These are phyloP conservation scores for Chironomus tentans DNA, from an alignment of 2,888 invertebrate genomes.

Conservation along the genomic window DNA sequence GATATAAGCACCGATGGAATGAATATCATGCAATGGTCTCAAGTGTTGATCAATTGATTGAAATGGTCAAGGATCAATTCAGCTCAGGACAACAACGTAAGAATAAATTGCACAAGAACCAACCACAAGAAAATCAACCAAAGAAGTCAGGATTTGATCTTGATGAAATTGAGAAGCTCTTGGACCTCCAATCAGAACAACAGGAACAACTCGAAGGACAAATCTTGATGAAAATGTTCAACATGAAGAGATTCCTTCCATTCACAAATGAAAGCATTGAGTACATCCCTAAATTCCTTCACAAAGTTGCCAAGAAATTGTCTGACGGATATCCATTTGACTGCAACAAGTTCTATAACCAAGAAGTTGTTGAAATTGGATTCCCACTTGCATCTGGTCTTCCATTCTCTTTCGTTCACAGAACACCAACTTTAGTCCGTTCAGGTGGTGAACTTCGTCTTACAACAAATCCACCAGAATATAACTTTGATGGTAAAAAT, in stretches of 20 bases:
- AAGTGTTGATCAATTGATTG: slow-evolving; percentile 40
- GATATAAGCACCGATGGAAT: slow-evolving; percentile 33
- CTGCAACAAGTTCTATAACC: slow-evolving; percentile 51
- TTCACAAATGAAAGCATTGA: slow-evolving; percentile 49
- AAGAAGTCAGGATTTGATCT: slow-evolving; percentile 43
- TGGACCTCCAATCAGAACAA: slow-evolving; percentile 48
- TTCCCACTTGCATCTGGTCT: slow-evolving; percentile 64
- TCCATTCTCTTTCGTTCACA: slow-evolving; percentile 56
- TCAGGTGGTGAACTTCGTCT: slow-evolving; percentile 41
- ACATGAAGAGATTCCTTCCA: slow-evolving; percentile 44
- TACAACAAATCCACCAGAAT: no score
- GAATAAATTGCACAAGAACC: slow-evolving; percentile 25
- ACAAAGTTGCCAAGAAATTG: slow-evolving; percentile 40
- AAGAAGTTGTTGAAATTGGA: slow-evolving; percentile 51
- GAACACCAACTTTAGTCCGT: slow-evolving; percentile 49
- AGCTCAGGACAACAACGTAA: slow-evolving; percentile 28
- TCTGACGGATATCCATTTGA: slow-evolving; percentile 46
- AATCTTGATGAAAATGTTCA: slow-evolving; percentile 42
- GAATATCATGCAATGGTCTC: slow-evolving; percentile 40
- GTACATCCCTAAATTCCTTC: slow-evolving; percentile 41
- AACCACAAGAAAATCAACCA: slow-evolving; percentile 29
- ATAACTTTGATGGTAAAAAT: no score
- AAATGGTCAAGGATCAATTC: slow-evolving; percentile 25
- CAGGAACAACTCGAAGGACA: slow-evolving; percentile 51
- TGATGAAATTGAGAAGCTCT: slow-evolving; percentile 48